Evolutionary conservation across 1,140 invertebrate species (phyloP), one percentile per base, ranked within the genome.

Genomic region (Monomorium pharaonis): DNA sequence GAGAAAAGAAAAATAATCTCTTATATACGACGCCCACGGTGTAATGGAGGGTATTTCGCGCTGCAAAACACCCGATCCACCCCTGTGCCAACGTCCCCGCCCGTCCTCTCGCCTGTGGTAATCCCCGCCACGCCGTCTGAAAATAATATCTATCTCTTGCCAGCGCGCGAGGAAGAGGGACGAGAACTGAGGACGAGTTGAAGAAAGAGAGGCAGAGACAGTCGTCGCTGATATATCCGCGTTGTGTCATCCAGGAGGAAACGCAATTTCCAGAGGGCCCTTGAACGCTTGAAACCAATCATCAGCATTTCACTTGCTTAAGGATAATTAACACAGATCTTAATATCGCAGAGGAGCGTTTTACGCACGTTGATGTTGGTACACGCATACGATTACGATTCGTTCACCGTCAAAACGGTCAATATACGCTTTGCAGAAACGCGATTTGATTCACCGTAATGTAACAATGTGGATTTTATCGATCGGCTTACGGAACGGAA

Each of bases 11-110:
- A 94, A 94, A 94, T 94, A 94, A 94, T 93, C 92, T 91, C 90
- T 91, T 92, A 89, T 91, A 91, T 91, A 91, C 87, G 90, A 93
- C 90, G 92, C 92, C 92, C 92, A 93, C 87, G 91, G 91, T 94
- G 93, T 94, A 94, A 94, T 94, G 94, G 93, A 94, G 93, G 93
- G 91, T 93, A 95, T 94, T 93, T 94, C 92, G 94, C 92, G 91
- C 93, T 93, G 94, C 93, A 94, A 95, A 94, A 94, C 92, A 95
- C 91, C 92, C 91, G 86, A 90, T 62, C 86, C 74, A 80, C 88
- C 87, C 84, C 76, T 69, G 85, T 72, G 78, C 86, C 90, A 85
- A 84, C 65, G 47, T 88, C 86, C 84, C 86, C 88, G 80, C 86
- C 62, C 56, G 78, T 70, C 85, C 84, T 80, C 87, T 84, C 80